phyloP scores from a whole-genome alignment of 2,113 vertebrate genomes.

The Ranitomeya imitator region DNA sequence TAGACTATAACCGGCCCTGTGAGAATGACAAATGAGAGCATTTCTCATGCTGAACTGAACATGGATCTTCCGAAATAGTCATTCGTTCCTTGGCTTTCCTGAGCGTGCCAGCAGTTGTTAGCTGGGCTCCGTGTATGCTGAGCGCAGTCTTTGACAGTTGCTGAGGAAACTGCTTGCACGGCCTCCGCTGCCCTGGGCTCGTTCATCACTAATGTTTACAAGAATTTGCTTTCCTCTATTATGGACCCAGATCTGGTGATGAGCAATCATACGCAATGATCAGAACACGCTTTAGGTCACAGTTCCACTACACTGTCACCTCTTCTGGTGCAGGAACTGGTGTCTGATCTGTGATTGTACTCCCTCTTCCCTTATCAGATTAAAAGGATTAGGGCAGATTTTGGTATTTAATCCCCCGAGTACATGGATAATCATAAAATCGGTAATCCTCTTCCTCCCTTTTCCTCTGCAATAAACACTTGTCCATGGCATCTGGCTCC shows the following conservation, averaged over 20 bases:
- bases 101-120: background rate
- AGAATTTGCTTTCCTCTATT: background rate
- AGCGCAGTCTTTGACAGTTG: background rate
- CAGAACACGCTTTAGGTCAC: background rate
- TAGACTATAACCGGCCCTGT: background rate
- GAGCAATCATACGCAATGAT: background rate
- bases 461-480: slow-evolving; percentile 21
- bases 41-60: background rate
- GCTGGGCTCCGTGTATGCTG: background rate
- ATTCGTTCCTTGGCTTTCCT: background rate
- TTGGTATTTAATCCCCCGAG: slow-evolving; percentile 28
- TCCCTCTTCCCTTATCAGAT: slow-evolving; percentile 41
- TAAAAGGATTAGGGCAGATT: slow-evolving; percentile 49
- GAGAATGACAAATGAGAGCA: background rate
- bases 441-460: slow-evolving; percentile 35
- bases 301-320: background rate
- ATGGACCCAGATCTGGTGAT: background rate
- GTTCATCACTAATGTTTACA: background rate
- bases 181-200: background rate
- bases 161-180: background rate
- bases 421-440: slow-evolving; percentile 45
- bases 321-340: slow-evolving; percentile 2
- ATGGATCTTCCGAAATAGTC: background rate
- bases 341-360: slow-evolving; percentile 46
- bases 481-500: slow-evolving; percentile 44